phyloP scores from a whole-genome alignment of 2,888 invertebrate species.

The Eupithecia subumbrata region DNA sequence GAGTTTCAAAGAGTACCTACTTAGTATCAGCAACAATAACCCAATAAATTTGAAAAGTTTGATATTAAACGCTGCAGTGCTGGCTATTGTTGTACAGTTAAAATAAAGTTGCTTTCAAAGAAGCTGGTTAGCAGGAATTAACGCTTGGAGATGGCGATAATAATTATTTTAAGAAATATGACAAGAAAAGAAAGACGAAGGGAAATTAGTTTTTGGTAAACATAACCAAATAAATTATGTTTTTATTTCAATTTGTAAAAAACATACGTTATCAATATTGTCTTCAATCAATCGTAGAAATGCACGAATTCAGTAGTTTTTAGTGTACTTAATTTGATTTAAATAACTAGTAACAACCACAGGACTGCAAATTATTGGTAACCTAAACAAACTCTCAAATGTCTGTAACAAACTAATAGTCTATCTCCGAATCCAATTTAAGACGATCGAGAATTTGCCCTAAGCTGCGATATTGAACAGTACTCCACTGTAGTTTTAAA shows the following conservation, averaged over 20 bases:
- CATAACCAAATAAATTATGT: neutral
- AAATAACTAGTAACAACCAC: neutral
- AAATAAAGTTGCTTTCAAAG: neutral
- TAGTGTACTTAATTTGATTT: neutral
- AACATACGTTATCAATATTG: neutral
- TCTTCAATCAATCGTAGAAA: neutral
- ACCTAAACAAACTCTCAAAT: neutral
- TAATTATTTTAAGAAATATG: neutral
- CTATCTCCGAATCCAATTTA: slow-evolving; percentile 28
- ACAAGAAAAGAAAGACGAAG: no score
- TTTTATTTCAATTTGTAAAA: neutral
- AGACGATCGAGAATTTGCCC: slow-evolving; percentile 14
- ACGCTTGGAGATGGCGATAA: neutral
- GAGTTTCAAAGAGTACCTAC: slow-evolving; percentile 5
- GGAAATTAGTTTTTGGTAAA: neutral
- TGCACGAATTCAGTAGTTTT: neutral
- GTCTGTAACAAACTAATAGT: neutral
- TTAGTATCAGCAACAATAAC: slow-evolving; percentile 20
- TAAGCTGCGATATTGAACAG: slow-evolving; percentile 31
- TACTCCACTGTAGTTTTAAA: slow-evolving; percentile 47
- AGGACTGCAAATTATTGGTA: neutral
- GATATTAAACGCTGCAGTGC: slow-evolving; percentile 30
- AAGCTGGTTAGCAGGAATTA: neutral
- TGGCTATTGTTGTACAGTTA: slow-evolving; percentile 16
- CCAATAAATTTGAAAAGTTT: slow-evolving; percentile 34